Evolutionary conservation across 2,888 invertebrate species (phyloP), one percentile per base, ranked within the genome.

Genomic region (Acronicta aceris): DNA sequence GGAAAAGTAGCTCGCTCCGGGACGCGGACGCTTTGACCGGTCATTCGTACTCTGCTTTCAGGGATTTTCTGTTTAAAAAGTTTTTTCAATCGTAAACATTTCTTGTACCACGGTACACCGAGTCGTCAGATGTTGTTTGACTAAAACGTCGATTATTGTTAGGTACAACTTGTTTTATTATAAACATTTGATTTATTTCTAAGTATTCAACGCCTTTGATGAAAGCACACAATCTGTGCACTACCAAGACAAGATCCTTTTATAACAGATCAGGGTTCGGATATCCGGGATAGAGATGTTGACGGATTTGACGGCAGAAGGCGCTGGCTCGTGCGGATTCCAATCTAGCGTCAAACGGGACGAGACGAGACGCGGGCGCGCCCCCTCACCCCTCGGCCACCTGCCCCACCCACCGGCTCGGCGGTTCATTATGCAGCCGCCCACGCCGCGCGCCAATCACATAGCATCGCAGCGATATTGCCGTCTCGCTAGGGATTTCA

Each of bases 361-460:
- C 78, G 80, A 78, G 78, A 76, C 73, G 72, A 78, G 78, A 76
- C 73, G 72, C 74, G 75, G 64, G 69, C 50, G 59, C 56, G 60
- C 50, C 50, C 56, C 55, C 63, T 54, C 68, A 62, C 61, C 71
- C 70, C 65, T 75, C 75, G 62, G 73, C 67, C 76, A 73, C 79
- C 78, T 70, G 68, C 79, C 80, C 72, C 78, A 79, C 81, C 78
- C 83, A 70, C 67, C 75, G 67, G 71, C 83, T 78, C 76, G 80
- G 74, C 82, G 89, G 89, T 90, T 93, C 93, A 93, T 94, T 93
- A 93, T 93, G 92, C 93, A 92, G 88, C 89, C 91, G 86, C 91
- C 91, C 90, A 88, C 89, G 85, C 88, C 87, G 83, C 89, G 90
- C 90, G 92, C 92, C 93, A 92, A 92, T 93, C 94, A 91, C 92